These are phyloP conservation scores for Brachirus orientalis DNA, from an alignment of 2,113 vertebrate species.

Conservation along the genomic window DNA sequence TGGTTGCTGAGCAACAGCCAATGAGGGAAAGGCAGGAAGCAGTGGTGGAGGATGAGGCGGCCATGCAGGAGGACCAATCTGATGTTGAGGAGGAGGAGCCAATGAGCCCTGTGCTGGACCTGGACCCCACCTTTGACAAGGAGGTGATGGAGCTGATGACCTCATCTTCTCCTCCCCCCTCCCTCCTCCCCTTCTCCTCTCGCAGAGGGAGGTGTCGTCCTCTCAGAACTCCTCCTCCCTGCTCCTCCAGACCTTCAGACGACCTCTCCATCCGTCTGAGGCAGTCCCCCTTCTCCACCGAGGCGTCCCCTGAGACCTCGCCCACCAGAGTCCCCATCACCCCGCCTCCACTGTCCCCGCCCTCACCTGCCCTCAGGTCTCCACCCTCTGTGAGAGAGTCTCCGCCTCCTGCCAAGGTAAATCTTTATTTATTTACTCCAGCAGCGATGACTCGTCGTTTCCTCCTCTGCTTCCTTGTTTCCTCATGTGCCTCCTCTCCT, in stretches of 20 bases:
- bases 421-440: not conserved
- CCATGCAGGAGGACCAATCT: slow-evolving; percentile 3
- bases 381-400: slow-evolving; percentile 27
- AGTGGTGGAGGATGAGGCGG: not conserved
- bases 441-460: not conserved
- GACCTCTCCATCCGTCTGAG: slow-evolving; percentile 79
- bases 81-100: slow-evolving; percentile 37
- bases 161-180: slow-evolving; percentile 61
- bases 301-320: slow-evolving; percentile 82
- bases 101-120: slow-evolving; percentile 53
- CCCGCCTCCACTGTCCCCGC: slow-evolving; percentile 59
- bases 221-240: slow-evolving; percentile 67
- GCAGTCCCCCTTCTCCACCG: slow-evolving; percentile 84
- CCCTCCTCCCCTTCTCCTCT: slow-evolving; percentile 63
- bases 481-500: not conserved
- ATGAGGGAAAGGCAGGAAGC: slow-evolving; percentile 8
- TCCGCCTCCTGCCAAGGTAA: slow-evolving; percentile 60
- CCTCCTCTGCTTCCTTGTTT: not conserved
- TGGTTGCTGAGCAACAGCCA: slow-evolving; percentile 15
- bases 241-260: slow-evolving; percentile 68
- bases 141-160: slow-evolving; percentile 73
- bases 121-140: slow-evolving; percentile 62
- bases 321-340: slow-evolving; percentile 60
- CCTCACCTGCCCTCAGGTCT: slow-evolving; percentile 43
- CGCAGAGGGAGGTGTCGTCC: slow-evolving; percentile 72